Conservation (phyloP, 2,113 vertebrate genomes). For the Epinephelus cyanopodus region DNA sequence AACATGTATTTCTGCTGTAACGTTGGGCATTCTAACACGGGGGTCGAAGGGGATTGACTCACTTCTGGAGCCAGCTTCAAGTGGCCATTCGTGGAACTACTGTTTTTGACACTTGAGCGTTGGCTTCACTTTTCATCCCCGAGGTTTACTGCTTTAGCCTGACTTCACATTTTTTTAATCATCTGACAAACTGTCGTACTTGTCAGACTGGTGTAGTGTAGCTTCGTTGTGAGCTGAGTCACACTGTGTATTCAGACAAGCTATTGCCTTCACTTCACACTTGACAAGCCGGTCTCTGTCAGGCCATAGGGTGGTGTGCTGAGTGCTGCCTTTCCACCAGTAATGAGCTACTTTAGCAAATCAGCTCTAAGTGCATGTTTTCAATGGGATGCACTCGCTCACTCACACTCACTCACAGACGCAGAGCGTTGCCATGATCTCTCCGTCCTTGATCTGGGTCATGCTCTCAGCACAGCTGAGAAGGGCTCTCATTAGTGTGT, state of each 20-base stretch:
- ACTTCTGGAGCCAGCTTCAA: no score
- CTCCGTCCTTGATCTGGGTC: slow-evolving; percentile 66
- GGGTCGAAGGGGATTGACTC: no score
- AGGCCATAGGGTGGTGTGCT: slow-evolving; percentile 24
- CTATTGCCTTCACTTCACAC: slow-evolving; percentile 41
- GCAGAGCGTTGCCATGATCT: slow-evolving; percentile 35
- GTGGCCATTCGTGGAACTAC: no score
- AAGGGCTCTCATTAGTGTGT: slow-evolving; percentile 49
- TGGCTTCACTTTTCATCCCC: no score
- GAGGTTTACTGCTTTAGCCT: background rate
- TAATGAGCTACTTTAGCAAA: slow-evolving; percentile 70
- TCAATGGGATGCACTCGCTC: slow-evolving; percentile 35
- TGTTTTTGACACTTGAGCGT: no score
- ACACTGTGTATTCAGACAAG: slow-evolving; percentile 34
- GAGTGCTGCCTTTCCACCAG: slow-evolving; percentile 60
- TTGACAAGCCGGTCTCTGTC: slow-evolving; percentile 51
- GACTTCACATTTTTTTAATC: background rate
- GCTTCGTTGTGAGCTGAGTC: slow-evolving; percentile 32
- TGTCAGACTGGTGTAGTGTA: slow-evolving; percentile 13
- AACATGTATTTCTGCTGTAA: no score
- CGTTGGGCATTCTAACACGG: no score
- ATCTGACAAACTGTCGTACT: slow-evolving; percentile 7
- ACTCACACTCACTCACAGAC: slow-evolving; percentile 20
- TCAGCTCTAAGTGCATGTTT: slow-evolving; percentile 58
- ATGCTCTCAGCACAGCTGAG: slow-evolving; percentile 54